Evolutionary conservation across 2,113 vertebrate genomes (phyloP).

Genomic region (Rhinichthys klamathensis): DNA sequence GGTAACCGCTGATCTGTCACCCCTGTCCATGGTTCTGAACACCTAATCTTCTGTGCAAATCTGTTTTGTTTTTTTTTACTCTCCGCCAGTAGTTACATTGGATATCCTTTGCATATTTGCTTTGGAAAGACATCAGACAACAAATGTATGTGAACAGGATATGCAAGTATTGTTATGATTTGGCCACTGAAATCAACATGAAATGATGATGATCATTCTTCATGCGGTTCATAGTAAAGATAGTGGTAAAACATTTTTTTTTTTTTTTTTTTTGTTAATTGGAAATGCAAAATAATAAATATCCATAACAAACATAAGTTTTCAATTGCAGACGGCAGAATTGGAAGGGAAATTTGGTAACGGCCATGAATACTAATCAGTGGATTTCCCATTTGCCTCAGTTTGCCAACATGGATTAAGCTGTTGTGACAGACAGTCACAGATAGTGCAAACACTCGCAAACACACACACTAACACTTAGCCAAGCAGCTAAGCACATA

Average conservation of each 20-base stretch:
- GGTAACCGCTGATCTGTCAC: background rate
- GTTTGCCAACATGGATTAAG: conserved; percentile 73
- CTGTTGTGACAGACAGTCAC: conserved; percentile 64
- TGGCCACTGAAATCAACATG: background rate
- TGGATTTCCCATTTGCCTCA: conserved; percentile 71
- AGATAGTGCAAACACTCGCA: conserved; percentile 39
- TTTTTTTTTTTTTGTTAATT: background rate
- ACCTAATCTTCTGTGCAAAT: background rate
- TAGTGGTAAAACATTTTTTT: background rate
- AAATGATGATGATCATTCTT: background rate
- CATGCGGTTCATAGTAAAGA: background rate
- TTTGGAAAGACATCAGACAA: background rate
- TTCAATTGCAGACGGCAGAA: conserved; percentile 37
- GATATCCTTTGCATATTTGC: background rate
- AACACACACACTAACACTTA: conserved; percentile 38
- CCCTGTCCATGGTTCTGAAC: conserved; percentile 68
- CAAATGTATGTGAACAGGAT: background rate
- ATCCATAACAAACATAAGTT: conserved; percentile 20
- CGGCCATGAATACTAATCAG: conserved; percentile 73
- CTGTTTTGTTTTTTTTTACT: background rate
- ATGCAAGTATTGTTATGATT: background rate
- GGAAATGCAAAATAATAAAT: background rate
- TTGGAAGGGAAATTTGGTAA: conserved; percentile 63
- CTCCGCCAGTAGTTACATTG: background rate
- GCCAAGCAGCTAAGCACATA: conserved; percentile 31